Conservation (phyloP, 2,797 vertebrate genomes). For the Channa striata region DNA sequence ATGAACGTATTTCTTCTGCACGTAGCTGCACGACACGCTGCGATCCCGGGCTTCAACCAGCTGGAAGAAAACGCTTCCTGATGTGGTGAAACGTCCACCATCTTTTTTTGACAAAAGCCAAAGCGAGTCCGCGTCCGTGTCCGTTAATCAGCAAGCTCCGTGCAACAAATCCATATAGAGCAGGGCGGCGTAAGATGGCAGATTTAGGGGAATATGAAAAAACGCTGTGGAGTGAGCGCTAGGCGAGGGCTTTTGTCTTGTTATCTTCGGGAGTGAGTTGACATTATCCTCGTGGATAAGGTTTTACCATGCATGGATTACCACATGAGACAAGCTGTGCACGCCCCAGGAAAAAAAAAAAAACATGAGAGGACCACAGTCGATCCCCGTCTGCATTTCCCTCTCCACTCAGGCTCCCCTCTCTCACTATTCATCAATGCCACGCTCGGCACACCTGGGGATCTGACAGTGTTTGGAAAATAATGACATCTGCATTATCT, state of each 20-base stretch:
- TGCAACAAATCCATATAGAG: conserved; percentile 66
- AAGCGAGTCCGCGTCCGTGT: conserved; percentile 14
- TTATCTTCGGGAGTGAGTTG: conserved; percentile 79
- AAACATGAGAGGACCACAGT: conserved; percentile 62
- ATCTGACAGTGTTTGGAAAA: conserved; percentile 47
- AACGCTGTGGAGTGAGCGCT: conserved; percentile 57
- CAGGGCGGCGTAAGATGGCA: conserved; percentile 71
- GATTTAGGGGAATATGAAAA: conserved; percentile 77
- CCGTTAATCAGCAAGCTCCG: conserved; percentile 57
- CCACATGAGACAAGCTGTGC: conserved; percentile 66
- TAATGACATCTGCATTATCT: conserved; percentile 43
- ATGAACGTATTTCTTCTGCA: conserved; percentile 40
- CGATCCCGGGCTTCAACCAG: too few relatives aligned
- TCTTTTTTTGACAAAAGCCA: conserved; percentile 24
- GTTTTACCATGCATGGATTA: conserved; percentile 83
- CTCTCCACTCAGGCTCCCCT: conserved; percentile 36
- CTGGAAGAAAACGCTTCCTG: conserved; percentile 6
- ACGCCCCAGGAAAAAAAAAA: conserved; percentile 67
- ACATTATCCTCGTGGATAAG: conserved; percentile 82
- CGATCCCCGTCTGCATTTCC: conserved; percentile 41
- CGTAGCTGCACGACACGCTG: too few relatives aligned
- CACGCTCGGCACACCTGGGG: conserved; percentile 58
- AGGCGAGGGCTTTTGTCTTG: conserved; percentile 72
- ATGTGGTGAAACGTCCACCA: conserved; percentile 28
- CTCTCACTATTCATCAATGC: conserved; percentile 60